phyloP scores from a whole-genome alignment of 2,113 vertebrate genomes.

The Panthera tigris region DNA sequence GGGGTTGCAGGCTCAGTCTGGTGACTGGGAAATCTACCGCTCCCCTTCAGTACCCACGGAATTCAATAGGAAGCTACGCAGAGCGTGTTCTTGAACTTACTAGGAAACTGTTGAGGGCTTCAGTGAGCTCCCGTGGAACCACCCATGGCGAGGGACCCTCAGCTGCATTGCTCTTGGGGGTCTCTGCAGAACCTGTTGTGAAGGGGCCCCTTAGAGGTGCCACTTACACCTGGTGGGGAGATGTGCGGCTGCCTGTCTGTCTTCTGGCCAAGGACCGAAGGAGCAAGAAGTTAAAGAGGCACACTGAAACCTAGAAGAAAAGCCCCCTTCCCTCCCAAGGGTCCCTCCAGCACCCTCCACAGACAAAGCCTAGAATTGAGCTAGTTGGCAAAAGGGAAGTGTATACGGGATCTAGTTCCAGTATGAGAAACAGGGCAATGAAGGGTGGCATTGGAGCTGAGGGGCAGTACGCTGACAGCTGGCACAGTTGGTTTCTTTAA shows the following conservation, averaged over 20 bases:
- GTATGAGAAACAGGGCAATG: background rate
- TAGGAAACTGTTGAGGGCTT: background rate
- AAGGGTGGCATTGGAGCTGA: background rate
- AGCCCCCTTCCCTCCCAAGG: too few species aligned
- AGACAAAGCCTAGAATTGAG: background rate
- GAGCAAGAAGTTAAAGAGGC: background rate
- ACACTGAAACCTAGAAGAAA: background rate
- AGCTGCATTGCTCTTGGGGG: background rate
- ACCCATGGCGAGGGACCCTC: background rate
- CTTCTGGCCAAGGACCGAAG: background rate
- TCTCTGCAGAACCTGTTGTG: background rate
- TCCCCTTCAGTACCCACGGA: background rate
- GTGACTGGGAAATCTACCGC: background rate
- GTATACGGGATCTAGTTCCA: background rate
- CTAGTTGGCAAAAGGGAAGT: background rate
- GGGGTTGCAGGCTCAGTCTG: background rate
- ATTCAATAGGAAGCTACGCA: background rate
- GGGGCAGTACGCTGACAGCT: background rate
- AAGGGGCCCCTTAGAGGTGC: background rate
- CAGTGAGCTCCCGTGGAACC: background rate
- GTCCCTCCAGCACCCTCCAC: background rate
- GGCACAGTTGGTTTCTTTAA: background rate
- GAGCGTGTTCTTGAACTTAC: background rate
- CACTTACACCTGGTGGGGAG: background rate
- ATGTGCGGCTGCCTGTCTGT: background rate